phyloP scores from a whole-genome alignment of 2,888 invertebrate species.

The Eupithecia inturbata region DNA sequence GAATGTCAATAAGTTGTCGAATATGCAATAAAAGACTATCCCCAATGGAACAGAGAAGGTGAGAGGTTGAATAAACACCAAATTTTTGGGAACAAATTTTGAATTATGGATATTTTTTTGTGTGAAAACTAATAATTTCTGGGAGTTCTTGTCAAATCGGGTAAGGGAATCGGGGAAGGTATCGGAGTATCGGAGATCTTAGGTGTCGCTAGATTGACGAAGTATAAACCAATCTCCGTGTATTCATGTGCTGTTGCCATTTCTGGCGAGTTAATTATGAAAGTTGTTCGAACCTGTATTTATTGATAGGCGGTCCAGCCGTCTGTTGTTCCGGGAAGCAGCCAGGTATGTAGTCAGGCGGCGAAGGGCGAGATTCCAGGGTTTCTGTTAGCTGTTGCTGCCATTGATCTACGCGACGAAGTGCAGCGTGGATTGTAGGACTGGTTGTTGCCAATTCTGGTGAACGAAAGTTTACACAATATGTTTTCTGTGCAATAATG shows the following conservation, averaged over 20 bases:
- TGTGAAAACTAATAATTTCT: neutral
- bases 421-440: slow-evolving; percentile 94
- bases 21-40: neutral
- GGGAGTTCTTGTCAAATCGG: no score
- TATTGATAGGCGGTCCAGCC: slow-evolving; percentile 93
- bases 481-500: neutral
- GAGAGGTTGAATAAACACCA: neutral
- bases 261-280: neutral
- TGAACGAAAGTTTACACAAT: neutral
- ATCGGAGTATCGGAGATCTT: no score
- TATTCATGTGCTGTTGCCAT: no score
- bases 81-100: neutral
- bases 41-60: neutral
- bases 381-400: slow-evolving; percentile 91
- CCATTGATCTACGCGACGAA: slow-evolving; percentile 91
- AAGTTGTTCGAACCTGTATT: slow-evolving; percentile 86
- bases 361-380: slow-evolving; percentile 90
- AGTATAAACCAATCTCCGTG: neutral
- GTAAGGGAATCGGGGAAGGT: no score
- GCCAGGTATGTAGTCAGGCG: slow-evolving; percentile 94
- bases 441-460: slow-evolving; percentile 96
- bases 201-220: neutral
- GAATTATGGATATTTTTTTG: neutral
- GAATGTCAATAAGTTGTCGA: neutral
- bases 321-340: slow-evolving; percentile 91